These are phyloP conservation scores for Carollia perspicillata DNA, from an alignment of 2,113 vertebrate genomes.

Conservation along the genomic window DNA sequence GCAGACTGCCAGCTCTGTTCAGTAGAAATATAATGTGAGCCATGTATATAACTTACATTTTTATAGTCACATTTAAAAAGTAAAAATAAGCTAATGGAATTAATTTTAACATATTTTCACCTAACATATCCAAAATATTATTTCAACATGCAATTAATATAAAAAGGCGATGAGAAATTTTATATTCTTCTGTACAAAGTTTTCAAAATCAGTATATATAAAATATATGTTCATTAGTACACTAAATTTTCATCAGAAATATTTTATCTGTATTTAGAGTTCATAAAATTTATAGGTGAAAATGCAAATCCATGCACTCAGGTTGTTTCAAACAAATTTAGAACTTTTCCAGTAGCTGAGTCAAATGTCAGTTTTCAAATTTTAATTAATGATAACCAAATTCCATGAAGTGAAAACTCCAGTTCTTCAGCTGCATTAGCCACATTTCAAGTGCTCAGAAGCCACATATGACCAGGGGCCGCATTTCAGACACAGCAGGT, in stretches of 20 bases:
- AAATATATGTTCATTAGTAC: background rate
- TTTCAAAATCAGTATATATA: background rate
- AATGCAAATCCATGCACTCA: background rate
- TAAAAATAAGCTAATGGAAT: constrained; percentile 29
- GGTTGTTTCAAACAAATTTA: background rate
- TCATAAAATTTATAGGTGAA: background rate
- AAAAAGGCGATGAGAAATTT: constrained; percentile 25
- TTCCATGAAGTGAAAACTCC: constrained; percentile 11
- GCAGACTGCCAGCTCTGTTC: background rate
- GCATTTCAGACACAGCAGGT: background rate
- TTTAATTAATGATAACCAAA: constrained; percentile 23
- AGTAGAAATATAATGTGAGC: background rate
- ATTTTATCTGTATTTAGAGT: background rate
- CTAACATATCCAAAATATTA: background rate
- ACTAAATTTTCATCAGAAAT: constrained; percentile 34
- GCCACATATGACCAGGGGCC: background rate
- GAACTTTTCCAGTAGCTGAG: background rate
- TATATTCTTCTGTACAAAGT: background rate
- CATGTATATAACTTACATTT: no score
- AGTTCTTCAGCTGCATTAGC: background rate
- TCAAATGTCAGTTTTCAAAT: background rate
- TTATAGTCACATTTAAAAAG: background rate
- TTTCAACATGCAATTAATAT: constrained; percentile 21
- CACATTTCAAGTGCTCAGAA: background rate
- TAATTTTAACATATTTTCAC: constrained; percentile 27